Base-by-base conservation (phyloP, 1,140 invertebrate genomes). In the Melipona quadrifasciata region DNA sequence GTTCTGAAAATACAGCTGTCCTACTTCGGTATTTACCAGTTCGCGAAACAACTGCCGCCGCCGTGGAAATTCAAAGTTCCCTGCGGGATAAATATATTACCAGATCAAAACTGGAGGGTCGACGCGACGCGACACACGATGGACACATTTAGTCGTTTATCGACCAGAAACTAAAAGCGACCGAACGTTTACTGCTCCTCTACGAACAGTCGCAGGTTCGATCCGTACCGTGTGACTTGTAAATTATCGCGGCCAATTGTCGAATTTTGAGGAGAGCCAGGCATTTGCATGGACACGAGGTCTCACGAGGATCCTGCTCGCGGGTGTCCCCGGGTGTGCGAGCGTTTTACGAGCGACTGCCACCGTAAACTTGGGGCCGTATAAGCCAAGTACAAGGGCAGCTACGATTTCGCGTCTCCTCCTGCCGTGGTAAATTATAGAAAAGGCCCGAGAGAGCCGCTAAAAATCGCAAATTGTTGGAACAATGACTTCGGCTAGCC, bases 391-490 rank as follows among this genome's bases (percentile, higher is more conserved):
- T 80, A 79, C 68, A 71, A 55, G 34, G 70, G 86, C 34, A 82
- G 84, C 76, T 64, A 55, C 80, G 70, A 16, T 55, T 57, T 51
- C 68, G 75, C 70, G 85, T 79, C 80, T 77, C 57, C 39, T 61
- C 81, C 55, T n/a, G 27, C n/a, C 19, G 47, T 39, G 78, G 65
- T 88, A 87, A 88, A 87, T 88, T 88, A 84, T 87, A 80, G 57
- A 79, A 79, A 81, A 87, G 80, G 58, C 68, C 16, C 73, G 61
- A 76, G 67, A 84, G 76, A 34, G 87, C 31, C 2, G 31, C 53
- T 67, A 39, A 73, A 72, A 77, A 80, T 88, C 53, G 31, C 67
- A 47, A 47, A 47, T 47, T 47, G 39, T 47, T 47, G 39, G 39
- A 47, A 47, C 39, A 47, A 47, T 47, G 39, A 47, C 8, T 47